Evolutionary conservation across 2,113 vertebrate species (phyloP), one percentile per base, ranked within the genome.

Genomic region (Lampris megalopsis): DNA sequence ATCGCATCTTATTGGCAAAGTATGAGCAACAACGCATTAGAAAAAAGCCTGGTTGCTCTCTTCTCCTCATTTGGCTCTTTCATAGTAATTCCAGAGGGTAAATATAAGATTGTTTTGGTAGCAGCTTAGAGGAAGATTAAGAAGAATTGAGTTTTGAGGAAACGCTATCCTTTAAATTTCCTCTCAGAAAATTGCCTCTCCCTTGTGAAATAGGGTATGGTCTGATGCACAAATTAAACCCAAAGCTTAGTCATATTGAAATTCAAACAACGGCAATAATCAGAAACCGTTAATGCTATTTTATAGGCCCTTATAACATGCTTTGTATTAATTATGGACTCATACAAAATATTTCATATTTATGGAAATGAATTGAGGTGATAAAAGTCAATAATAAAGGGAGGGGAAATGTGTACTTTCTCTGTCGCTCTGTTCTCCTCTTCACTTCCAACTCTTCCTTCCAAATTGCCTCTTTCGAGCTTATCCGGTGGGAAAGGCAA

Each of bases 51-150:
- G 40, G n/a, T 60, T 47, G 8, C 52, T 40, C 35, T 35, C 13
- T 58, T 43, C 43, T 45, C 40, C 42, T 36, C 0, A 5, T 49
- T 49, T 54, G 36, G 41, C 60, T 57, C 60, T 43, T 65, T 52
- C 58, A 42, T 57, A 9, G 43, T 78, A 69, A 74, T 80, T 69
- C 58, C 65, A 59, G 71, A 80, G 64, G 74, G 67, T 71, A 69
- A 72, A 76, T 59, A 58, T 75, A 38, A 69, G 5, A 76, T 67
- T 68, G 63, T 68, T 79, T 67, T 63, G 59, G 37, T 40, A 50
- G 82, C 10, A 53, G 40, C 7, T 59, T 67, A 62, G 61, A n/a
- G 41, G 38, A 58, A 58, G 42, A 8, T 63, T 24, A 42, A 67
- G 56, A 67, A 54, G 59, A 73, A 69, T 59, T 64, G 54, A 47